Conservation (phyloP, 1,140 invertebrate genomes). For the Copidosoma floridanum region DNA sequence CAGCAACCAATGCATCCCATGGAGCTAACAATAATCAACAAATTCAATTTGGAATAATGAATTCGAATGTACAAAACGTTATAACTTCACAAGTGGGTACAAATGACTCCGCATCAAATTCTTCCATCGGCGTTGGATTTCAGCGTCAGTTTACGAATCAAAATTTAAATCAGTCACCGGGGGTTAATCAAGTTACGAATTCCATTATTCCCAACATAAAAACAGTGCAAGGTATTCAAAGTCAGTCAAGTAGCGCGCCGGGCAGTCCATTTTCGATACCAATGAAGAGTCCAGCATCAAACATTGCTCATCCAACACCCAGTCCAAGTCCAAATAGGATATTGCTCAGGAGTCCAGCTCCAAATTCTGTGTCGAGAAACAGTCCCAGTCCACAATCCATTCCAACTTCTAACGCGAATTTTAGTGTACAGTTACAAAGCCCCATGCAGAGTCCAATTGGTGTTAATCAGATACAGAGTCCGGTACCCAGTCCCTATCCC, state of each 20-base stretch:
- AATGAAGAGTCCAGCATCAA: constrained; percentile 53
- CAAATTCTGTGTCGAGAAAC: constrained; percentile 54
- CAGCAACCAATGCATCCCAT: constrained; percentile 43
- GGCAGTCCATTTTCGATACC: constrained; percentile 55
- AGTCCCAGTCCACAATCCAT: constrained; percentile 52
- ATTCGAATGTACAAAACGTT: constrained; percentile 47
- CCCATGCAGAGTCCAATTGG: constrained; percentile 56
- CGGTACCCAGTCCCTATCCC: constrained; percentile 53
- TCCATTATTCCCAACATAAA: constrained; percentile 48
- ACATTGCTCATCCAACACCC: constrained; percentile 54
- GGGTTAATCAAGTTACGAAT: constrained; percentile 38
- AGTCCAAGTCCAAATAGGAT: constrained; percentile 54
- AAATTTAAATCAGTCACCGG: constrained; percentile 24
- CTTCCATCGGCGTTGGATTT: constrained; percentile 27
- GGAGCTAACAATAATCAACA: constrained; percentile 43
- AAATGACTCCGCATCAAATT: constrained; percentile 21
- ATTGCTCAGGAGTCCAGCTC: constrained; percentile 50
- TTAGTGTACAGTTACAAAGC: constrained; percentile 53
- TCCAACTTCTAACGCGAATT: constrained; percentile 45
- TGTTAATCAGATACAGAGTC: constrained; percentile 54
- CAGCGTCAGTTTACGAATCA: constrained; percentile 45
- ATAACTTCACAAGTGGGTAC: constrained; percentile 41
- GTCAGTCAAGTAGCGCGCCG: constrained; percentile 49
- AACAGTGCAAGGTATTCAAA: constrained; percentile 51
- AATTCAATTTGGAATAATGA: constrained; percentile 51